Evolutionary conservation across 2,113 vertebrate genomes (phyloP).

Genomic region (Ondatra zibethicus): DNA sequence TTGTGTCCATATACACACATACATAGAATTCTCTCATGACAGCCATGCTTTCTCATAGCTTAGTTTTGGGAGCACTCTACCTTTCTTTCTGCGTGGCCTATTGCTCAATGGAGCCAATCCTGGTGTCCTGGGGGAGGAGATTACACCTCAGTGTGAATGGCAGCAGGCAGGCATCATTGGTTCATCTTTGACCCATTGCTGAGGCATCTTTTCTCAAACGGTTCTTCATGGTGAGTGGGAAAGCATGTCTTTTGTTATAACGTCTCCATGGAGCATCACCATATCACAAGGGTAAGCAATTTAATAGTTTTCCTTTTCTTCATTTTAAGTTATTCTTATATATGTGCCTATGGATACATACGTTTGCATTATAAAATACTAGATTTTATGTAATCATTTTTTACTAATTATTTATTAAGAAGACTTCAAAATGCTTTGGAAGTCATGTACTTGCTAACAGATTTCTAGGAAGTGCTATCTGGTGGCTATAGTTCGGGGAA

Average conservation of each 20-base stretch:
- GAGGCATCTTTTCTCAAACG: not conserved
- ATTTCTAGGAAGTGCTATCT: not conserved
- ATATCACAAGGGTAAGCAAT: not conserved
- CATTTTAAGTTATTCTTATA: not conserved
- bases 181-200: not conserved
- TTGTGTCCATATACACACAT: not conserved
- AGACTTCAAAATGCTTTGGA: slow-evolving; percentile 11
- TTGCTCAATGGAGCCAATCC: not conserved
- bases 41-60: not conserved
- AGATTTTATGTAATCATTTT: not conserved
- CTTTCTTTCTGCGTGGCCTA: not conserved
- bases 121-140: not conserved
- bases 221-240: not conserved
- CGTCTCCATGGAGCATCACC: not conserved
- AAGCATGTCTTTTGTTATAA: not conserved
- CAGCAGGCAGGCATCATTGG: not conserved
- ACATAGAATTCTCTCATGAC: not conserved
- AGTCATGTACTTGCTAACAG: not conserved
- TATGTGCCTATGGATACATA: not conserved
- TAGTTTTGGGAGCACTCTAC: not conserved
- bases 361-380: not conserved
- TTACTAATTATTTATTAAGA: not conserved
- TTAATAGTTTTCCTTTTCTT: not conserved
- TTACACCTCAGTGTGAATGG: not conserved
- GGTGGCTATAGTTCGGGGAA: not conserved